Percentiles rank a stretch among this genome's conserved stretches.
phyloP scores from a whole-genome alignment of 1,140 invertebrate genomes.

The Luehdorfia chinensis region DNA sequence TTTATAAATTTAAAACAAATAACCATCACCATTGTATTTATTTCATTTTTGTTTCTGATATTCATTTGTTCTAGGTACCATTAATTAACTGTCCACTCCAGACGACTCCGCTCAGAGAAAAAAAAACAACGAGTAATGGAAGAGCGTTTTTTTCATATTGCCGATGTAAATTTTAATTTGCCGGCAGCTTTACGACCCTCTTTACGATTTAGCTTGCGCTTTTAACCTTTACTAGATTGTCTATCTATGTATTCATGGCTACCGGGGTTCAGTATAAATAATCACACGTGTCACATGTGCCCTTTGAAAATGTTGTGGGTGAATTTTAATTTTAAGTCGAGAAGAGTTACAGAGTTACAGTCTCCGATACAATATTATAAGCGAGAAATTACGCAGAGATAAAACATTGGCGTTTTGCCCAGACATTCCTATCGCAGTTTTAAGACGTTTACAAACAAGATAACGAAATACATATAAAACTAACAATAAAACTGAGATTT shows the following conservation, averaged over 20 bases:
- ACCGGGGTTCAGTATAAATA: constrained; percentile 27
- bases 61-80: constrained; percentile 55
- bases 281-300: constrained; percentile 14
- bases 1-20: not conserved
- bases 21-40: constrained; percentile 1
- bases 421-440: constrained; percentile 18
- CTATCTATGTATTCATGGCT: constrained; percentile 46
- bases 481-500: not conserved
- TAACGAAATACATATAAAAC: constrained; percentile 10
- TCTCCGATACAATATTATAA: constrained; percentile 16
- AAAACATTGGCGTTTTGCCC: constrained; percentile 14
- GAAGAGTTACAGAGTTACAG: too few species aligned
- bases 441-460: constrained; percentile 19
- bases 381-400: constrained; percentile 9
- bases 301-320: constrained; percentile 14
- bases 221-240: constrained; percentile 62
- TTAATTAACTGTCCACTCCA: constrained; percentile 68
- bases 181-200: constrained; percentile 66
- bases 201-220: constrained; percentile 68
- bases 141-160: constrained; percentile 60
- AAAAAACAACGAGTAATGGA: constrained; percentile 56
- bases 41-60: constrained; percentile 33
- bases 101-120: constrained; percentile 57
- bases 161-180: constrained; percentile 74
- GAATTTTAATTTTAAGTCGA: constrained; percentile 4